Evolutionary conservation across 2,888 invertebrate species (phyloP), one percentile per base, ranked within the genome.

Genomic region (Leistus spinibarbis): DNA sequence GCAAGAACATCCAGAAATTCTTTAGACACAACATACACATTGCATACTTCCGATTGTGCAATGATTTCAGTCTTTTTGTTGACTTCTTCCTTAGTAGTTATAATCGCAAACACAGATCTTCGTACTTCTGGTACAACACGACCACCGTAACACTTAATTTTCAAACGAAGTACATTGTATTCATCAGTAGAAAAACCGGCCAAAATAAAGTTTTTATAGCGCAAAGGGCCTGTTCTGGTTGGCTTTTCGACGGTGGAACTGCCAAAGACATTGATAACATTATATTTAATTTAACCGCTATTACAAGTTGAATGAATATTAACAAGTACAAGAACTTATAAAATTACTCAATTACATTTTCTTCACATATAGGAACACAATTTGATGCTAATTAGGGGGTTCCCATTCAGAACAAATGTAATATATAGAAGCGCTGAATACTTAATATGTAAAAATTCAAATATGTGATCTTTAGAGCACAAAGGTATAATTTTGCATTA

Each of bases 41-140:
- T 24, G 9, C 13, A 56, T 27, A 63, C 56, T 64, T 69, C 24
- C 5, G 64, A 23, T n/a, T 54, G 9, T n/a, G 17, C 17, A 24
- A 75, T 75, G 17, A 63, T 13, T 64, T 69, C 54, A 16, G 54
- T 56, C 7, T 54, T 23, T 1, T 17, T 16, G 27, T 75, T 40
- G 3, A 75, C 63, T 64, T 75, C 23, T 56, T 69, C 20, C 54
- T 54, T 19, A n/a, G 62, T 68, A 7, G 69, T n/a, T 27, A 75
- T 69, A 3, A 75, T 56, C 5, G 69, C 68, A 19, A 75, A 69
- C 5, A 75, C 75, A 64, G 69, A 69, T 63, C 75, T 4, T 3
- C 64, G 54, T 2, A 75, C 68, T 63, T 69, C 69, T 1, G 19
- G 23, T 4, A 75, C 63, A 16, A 75, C 75, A 16, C 75, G 22